Percentiles rank a stretch among this genome's conserved stretches.
phyloP scores from a whole-genome alignment of 2,113 vertebrate genomes.

The Nipponia nippon region DNA sequence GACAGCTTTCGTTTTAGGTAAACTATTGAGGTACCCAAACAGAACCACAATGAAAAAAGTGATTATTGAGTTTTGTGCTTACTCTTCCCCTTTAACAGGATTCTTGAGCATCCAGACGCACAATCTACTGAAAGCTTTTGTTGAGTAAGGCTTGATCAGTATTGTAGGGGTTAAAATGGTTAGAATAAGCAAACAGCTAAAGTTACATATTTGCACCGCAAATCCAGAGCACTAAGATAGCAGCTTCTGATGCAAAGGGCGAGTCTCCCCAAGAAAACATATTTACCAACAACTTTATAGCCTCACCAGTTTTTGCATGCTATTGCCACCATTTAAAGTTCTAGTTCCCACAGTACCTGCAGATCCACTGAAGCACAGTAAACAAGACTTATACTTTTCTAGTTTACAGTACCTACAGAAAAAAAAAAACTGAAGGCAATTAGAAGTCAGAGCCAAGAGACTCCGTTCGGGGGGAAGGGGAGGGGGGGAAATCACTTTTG shows the following conservation, averaged over 20 bases:
- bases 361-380: background rate
- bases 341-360: background rate
- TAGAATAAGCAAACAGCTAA: background rate
- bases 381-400: background rate
- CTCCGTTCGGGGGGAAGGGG: fast-evolving
- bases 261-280: background rate
- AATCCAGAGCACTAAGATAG: background rate
- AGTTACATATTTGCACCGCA: background rate
- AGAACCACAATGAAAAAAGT: background rate
- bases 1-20: background rate
- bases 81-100: background rate
- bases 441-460: background rate
- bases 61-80: background rate
- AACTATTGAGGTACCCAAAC: background rate
- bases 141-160: background rate
- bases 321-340: background rate
- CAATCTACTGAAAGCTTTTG: background rate
- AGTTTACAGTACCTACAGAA: background rate
- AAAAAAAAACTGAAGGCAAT: background rate
- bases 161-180: background rate
- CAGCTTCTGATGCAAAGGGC: background rate
- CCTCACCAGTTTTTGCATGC: background rate
- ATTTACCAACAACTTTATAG: background rate
- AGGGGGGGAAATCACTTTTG: background rate
- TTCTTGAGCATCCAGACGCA: background rate